These are phyloP conservation scores for Bujurquina vittata DNA, from an alignment of 2,113 vertebrate species.

Conservation along the genomic window DNA sequence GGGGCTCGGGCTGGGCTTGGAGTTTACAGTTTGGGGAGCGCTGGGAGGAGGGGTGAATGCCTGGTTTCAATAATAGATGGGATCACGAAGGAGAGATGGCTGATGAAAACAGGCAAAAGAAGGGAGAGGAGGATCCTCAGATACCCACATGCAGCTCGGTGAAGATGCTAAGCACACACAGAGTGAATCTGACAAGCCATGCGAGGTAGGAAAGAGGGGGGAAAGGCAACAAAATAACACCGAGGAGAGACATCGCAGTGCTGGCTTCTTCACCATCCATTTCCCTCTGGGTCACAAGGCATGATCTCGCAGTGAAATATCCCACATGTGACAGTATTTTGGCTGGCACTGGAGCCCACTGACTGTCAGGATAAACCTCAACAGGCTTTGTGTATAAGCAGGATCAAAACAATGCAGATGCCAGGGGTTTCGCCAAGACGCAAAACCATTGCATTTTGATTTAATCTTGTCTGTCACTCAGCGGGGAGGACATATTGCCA, in stretches of 20 bases:
- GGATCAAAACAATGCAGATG: constrained; percentile 43
- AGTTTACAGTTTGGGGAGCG: constrained; percentile 41
- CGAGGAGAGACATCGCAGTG: constrained; percentile 30
- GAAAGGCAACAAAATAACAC: constrained; percentile 17
- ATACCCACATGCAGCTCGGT: constrained; percentile 39
- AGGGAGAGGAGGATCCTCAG: constrained; percentile 43
- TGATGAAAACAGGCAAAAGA: constrained; percentile 61
- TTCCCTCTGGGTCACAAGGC: constrained; percentile 60
- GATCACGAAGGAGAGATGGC: constrained; percentile 68
- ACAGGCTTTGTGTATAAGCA: constrained; percentile 39
- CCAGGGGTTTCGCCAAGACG: constrained; percentile 34
- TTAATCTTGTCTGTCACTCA: constrained; percentile 21
- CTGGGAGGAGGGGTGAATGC: constrained; percentile 51
- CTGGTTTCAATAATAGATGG: constrained; percentile 84
- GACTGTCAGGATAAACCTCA: constrained; percentile 63
- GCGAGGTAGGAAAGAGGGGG: constrained; percentile 6
- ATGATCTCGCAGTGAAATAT: constrained; percentile 58
- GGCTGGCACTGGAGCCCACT: constrained; percentile 45
- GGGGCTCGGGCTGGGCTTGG: constrained; percentile 42
- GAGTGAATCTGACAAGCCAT: constrained; percentile 57
- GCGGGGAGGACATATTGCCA: neutral
- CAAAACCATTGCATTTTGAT: constrained; percentile 33
- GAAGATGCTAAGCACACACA: neutral
- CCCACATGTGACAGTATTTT: constrained; percentile 67
- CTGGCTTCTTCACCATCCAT: constrained; percentile 42